Conservation (phyloP, 2,113 vertebrate genomes). For the Chloropsis cyanopogon region DNA sequence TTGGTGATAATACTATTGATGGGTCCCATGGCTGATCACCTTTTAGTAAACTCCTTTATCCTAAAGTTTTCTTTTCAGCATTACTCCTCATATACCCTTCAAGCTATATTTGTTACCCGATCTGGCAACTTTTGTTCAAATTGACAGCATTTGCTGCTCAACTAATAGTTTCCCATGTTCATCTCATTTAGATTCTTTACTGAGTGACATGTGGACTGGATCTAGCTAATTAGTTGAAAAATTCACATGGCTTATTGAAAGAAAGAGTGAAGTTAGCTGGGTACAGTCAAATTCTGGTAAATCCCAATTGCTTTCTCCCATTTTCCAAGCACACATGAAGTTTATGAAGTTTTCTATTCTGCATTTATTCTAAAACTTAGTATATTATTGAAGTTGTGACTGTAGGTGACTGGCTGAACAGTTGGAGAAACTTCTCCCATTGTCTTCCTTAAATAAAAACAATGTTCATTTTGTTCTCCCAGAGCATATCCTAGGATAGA, state of each 20-base stretch:
- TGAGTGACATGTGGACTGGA: not conserved
- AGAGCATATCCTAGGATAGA: not conserved
- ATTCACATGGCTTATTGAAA: not conserved
- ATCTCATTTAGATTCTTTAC: not conserved
- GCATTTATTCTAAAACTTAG: not conserved
- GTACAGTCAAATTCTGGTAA: not conserved
- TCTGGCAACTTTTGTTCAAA: not conserved
- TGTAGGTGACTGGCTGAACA: not conserved
- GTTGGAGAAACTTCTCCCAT: not conserved
- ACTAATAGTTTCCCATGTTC: not conserved
- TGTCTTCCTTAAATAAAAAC: not conserved
- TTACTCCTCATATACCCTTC: not conserved
- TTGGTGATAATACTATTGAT: not conserved
- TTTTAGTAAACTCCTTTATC: not conserved
- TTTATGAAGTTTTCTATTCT: not conserved
- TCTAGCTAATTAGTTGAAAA: not conserved
- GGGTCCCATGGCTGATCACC: not conserved
- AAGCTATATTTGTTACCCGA: not conserved
- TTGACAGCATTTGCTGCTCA: not conserved
- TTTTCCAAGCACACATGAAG: not conserved
- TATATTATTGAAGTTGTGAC: not conserved
- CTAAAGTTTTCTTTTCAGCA: not conserved
- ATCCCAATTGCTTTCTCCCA: not conserved
- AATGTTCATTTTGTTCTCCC: not conserved
- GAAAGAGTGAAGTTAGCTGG: not conserved